Conservation (phyloP, 1,140 invertebrate genomes). For the Parapsyche elsis region DNA sequence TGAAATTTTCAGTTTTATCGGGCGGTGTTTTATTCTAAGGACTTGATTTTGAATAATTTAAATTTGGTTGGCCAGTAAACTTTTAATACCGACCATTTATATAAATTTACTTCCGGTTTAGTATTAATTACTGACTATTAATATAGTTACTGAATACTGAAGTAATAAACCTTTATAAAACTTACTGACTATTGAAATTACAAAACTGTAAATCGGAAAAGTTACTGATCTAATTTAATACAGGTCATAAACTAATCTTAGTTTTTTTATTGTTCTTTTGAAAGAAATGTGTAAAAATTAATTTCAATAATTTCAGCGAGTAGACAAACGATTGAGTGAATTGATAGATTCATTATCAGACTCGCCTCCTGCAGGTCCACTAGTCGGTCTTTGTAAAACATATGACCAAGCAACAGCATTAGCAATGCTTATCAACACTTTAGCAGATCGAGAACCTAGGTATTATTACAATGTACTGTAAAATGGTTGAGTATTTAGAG, state of each 20-base stretch:
- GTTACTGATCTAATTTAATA: not conserved
- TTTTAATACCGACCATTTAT: no score
- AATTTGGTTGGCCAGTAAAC: no score
- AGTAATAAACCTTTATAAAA: no score
- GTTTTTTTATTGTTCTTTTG: not conserved
- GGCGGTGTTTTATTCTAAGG: no score
- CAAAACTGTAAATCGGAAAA: no score
- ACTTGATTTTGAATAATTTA: no score
- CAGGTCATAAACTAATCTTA: not conserved
- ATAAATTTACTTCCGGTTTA: no score
- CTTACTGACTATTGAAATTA: no score
- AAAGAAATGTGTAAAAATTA: not conserved
- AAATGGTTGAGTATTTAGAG: not conserved
- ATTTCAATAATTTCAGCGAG: slow-evolving; percentile 58
- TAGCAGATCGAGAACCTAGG: slow-evolving; percentile 88
- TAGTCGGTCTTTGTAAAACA: slow-evolving; percentile 94
- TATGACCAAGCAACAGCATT: slow-evolving; percentile 94
- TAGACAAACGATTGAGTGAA: slow-evolving; percentile 63
- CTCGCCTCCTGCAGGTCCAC: slow-evolving; percentile 88
- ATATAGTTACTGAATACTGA: no score
- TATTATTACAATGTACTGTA: slow-evolving; percentile 35
- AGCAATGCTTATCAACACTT: slow-evolving; percentile 93
- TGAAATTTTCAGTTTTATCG: no score
- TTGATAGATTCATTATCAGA: slow-evolving; percentile 74
- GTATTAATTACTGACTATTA: no score